Evolutionary conservation across 2,797 vertebrate species (phyloP), one percentile per base, ranked within the genome.

Genomic region (Botia almorhae): DNA sequence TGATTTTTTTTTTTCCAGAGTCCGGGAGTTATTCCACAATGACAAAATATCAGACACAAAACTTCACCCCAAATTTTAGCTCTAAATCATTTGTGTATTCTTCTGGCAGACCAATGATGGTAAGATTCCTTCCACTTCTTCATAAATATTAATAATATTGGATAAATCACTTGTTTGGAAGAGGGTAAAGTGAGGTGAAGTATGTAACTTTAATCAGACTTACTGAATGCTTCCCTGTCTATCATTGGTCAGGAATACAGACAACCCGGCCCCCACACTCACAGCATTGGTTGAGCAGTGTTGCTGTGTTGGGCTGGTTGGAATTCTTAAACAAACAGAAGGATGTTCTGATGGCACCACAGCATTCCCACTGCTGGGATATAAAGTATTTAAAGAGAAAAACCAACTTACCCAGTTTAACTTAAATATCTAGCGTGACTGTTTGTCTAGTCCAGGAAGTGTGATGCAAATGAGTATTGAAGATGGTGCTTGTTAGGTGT

Each of bases 41-140:
- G 78, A 85, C 80, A 50, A 94, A 93, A 80, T 94, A 93, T 83
- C 86, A 90, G 21, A 93, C 78, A 46, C 69, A 79, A 14, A 79
- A 89, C 68, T 87, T 74, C 69, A 91, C 39, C 72, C 91, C 93
- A 16, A 82, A 12, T 73, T 95, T 88, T 89, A 94, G 87, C 87
- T 92, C 94, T 23, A 93, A 90, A 78, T 94, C 94, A 46, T 92
- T 80, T 12, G 82, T 93, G 78, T 89, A 90, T 81, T 36, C 83
- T 0, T 70, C 85, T 16, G 64, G 88, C 81, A 92, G 53, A 87
- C 92, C 90, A 36, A 76, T 91, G 36, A 85, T 84, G 84, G 95
- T 95, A 85, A 93, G 93, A 87, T 74, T 74, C 16, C 19, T 55
- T 51, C 2, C 36, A 8, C 1, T 39, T n/a, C n/a, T n/a, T 46